Evolutionary conservation across 2,113 vertebrate species (phyloP).

Genomic region (Centrocercus urophasianus): DNA sequence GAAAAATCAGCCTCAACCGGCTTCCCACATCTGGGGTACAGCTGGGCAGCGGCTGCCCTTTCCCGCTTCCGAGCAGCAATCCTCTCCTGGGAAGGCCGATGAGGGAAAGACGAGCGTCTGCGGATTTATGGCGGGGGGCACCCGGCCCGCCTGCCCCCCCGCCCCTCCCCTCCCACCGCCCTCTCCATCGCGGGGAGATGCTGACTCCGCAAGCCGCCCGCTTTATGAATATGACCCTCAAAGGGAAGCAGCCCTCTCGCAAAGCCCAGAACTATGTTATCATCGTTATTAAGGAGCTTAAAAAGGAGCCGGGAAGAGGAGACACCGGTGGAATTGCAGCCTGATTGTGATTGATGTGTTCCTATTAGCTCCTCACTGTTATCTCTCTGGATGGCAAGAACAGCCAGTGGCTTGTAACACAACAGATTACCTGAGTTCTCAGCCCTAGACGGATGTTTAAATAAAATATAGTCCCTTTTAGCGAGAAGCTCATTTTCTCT

Average conservation of each 20-base stretch:
- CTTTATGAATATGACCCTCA: constrained; percentile 85
- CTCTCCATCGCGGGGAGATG: constrained; percentile 78
- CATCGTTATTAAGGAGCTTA: constrained; percentile 89
- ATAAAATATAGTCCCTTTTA: constrained; percentile 95
- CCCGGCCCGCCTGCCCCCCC: background rate
- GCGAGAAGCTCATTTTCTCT: constrained; percentile 90
- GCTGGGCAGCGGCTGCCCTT: constrained; percentile 28
- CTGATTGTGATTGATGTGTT: constrained; percentile 95
- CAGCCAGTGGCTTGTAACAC: constrained; percentile 95
- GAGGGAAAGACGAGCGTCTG: background rate
- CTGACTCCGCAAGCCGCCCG: constrained; percentile 84
- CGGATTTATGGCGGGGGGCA: constrained; percentile 20
- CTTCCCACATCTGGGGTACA: constrained; percentile 77
- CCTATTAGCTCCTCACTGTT: constrained; percentile 88
- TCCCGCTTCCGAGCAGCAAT: constrained; percentile 19
- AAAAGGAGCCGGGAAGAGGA: constrained; percentile 85
- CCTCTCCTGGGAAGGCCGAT: constrained; percentile 30
- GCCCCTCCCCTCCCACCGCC: constrained; percentile 3
- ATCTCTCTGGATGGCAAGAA: constrained; percentile 90
- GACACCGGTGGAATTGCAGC: constrained; percentile 87
- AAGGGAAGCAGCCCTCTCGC: constrained; percentile 78
- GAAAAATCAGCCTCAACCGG: constrained; percentile 79
- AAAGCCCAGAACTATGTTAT: constrained; percentile 89
- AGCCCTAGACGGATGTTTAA: constrained; percentile 89
- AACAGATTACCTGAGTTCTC: constrained; percentile 94